Evolutionary conservation across 2,888 invertebrate genomes (phyloP).

Genomic region (Colostygia pectinataria): DNA sequence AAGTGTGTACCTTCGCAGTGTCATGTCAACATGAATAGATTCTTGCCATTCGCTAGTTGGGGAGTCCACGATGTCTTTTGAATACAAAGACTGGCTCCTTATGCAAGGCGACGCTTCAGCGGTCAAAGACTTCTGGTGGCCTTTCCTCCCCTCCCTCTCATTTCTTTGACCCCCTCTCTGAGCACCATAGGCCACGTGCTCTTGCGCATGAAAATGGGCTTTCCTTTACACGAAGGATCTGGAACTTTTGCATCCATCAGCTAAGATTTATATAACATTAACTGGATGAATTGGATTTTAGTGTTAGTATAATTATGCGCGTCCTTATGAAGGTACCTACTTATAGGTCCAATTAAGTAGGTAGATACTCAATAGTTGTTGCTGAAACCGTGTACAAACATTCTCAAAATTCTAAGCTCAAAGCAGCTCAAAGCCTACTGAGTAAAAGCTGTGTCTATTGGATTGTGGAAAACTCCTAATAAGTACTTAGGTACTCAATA

Average conservation of each 20-base stretch:
- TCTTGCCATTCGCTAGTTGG: constrained; percentile 72
- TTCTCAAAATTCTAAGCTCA: too few relatives aligned
- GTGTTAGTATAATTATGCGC: too few relatives aligned
- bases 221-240: constrained; percentile 75
- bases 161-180: constrained; percentile 35
- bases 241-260: constrained; percentile 53
- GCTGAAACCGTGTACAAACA: too few relatives aligned
- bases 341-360: too few relatives aligned
- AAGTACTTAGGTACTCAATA: too few relatives aligned
- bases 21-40: constrained; percentile 70
- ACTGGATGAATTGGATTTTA: too few relatives aligned
- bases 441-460: too few relatives aligned
- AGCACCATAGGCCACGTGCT: constrained; percentile 56
- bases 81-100: constrained; percentile 72
- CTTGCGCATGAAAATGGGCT: constrained; percentile 67
- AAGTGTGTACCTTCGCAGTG: constrained; percentile 48
- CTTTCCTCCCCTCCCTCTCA: constrained; percentile 35
- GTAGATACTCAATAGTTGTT: too few relatives aligned
- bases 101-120: constrained; percentile 70
- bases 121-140: constrained; percentile 70
- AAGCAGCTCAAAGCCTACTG: too few relatives aligned
- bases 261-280: too few relatives aligned
- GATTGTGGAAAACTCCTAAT: too few relatives aligned
- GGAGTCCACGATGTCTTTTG: constrained; percentile 64
- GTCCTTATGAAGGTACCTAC: too few relatives aligned